Base-by-base conservation (phyloP, 2,888 invertebrate species). In the Aethes cnicana region DNA sequence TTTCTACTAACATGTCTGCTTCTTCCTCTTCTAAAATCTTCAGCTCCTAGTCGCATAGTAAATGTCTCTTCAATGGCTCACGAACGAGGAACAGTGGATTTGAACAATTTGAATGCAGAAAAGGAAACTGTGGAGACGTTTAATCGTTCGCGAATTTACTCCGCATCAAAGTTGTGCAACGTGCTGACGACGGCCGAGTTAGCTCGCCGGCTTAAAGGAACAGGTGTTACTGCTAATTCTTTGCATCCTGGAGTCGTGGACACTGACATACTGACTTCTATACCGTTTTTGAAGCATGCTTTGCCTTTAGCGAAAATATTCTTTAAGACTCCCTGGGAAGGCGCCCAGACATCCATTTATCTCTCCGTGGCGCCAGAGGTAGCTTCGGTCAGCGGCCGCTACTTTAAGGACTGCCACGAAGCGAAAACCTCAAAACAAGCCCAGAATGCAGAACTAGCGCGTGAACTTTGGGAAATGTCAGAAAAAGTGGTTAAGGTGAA, bases 161-260 rank as follows among this genome's bases (percentile, higher is more conserved):
- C 18, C 61, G 92, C 93, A 0, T 93, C 95, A 0, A 96, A 96
- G 72, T 92, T 93, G 59, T 94, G 93, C 33, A 95, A 95, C 64
- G 92, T 96, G 55, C 91, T 93, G 49, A 95, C 94, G 68, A 92
- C 94, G 0, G 74, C 91, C 18, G 96, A 96, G 77, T 77, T 96
- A 55, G 93, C 94, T 2, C 88, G 91, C 47, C 90, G 92, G 46
- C 75, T 96, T 42, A 90, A 93, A 68, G 93, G 92, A 2, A 92
- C 93, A 1, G 92, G 92, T 12, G 93, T 96, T 0, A 95, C 95
- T 0, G 94, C 91, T 0, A 96, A 96, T 72, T 94, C 93, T 64
- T 82, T 96, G 44, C 96, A 96, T 83, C 97, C 97, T 0, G 97
- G 97, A 18, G 90, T 93, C 78, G 93, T 96, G 26, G 91, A 92